Base-by-base conservation (phyloP, 2,113 vertebrate species). In the Hippopotamus amphibius region DNA sequence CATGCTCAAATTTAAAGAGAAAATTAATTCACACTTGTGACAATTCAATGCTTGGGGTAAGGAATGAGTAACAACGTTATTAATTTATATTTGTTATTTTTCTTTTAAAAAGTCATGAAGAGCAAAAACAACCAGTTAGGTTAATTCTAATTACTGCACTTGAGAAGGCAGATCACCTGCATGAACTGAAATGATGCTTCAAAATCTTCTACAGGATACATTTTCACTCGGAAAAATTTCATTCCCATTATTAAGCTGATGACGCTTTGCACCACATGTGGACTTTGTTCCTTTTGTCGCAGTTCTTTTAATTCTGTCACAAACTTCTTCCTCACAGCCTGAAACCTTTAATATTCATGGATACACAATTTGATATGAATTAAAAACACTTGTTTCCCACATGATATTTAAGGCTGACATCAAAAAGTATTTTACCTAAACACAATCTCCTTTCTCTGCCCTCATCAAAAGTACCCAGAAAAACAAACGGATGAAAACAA, bases 231-330 rank as follows among this genome's bases (percentile, higher is more conserved):
- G 97, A 99, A 99, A 98, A 99, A 99, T 97, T 99, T 99, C 99
- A 99, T 99, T 95, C 99, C 99, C 99, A 99, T 99, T 98, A 99
- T 99, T 95, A 99, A 99, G 97, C 99, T 99, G 99, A 99, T 99
- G 98, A 99, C 99, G 92, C 99, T 99, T 97, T 99, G 99, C 66
- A 99, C 99, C 85, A 99, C 98, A 6, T 99, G 99, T 85, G 99
- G 99, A 97, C 99, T 99, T 98, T 99, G 99, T 92, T 99, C 99
- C 97, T 99, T 99, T 92, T 99, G 99, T 41, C 99, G 98, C 41
- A 99, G 98, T 96, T 99, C 99, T 97, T 99, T 99, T 95, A 99
- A 99, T 95, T 99, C 99, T 21, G 99, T 99, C 98, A 99, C 99
- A 98, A 99, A 99, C 98, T 99, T 99, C 98, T 99, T 99, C 97